A percentile compares a stretch with the other conserved stretches of the same genome.
Conservation (phyloP, 2,797 vertebrate species). For the Ptychadena robeensis region DNA sequence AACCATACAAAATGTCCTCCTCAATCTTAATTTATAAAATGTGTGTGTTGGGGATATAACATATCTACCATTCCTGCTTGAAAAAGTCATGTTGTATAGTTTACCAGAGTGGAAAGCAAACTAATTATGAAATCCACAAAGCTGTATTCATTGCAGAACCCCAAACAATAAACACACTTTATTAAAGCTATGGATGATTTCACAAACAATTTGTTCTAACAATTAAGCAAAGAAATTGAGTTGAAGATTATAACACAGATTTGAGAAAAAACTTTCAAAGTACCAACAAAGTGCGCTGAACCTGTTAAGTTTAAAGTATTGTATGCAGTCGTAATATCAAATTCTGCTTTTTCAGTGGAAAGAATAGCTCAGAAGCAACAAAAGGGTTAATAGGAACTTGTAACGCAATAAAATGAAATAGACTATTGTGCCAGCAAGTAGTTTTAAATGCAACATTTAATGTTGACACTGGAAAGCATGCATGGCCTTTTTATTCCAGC, state of each 20-base stretch:
- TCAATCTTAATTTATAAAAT: neutral
- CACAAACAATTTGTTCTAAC: slow-evolving; percentile 13
- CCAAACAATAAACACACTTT: neutral
- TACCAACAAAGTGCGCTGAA: neutral
- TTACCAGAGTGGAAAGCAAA: neutral
- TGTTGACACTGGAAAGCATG: neutral
- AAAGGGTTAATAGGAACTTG: no score
- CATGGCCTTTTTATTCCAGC: neutral
- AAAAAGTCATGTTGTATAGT: slow-evolving; percentile 6
- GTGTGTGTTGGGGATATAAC: no score
- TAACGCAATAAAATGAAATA: neutral
- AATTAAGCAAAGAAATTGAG: neutral
- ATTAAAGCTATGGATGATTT: neutral
- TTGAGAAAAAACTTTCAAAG: neutral
- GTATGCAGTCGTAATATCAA: neutral
- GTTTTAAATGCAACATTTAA: neutral
- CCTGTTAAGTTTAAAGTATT: neutral
- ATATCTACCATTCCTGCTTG: neutral
- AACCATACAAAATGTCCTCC: neutral
- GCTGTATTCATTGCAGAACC: slow-evolving; percentile 4
- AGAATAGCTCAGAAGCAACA: neutral
- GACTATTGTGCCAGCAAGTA: neutral
- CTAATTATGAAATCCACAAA: slow-evolving; percentile 6
- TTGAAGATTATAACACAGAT: slow-evolving; percentile 19
- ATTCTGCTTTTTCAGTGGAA: neutral